phyloP scores from a whole-genome alignment of 2,797 vertebrate species.

The Typhlichthys eigenmanni region DNA sequence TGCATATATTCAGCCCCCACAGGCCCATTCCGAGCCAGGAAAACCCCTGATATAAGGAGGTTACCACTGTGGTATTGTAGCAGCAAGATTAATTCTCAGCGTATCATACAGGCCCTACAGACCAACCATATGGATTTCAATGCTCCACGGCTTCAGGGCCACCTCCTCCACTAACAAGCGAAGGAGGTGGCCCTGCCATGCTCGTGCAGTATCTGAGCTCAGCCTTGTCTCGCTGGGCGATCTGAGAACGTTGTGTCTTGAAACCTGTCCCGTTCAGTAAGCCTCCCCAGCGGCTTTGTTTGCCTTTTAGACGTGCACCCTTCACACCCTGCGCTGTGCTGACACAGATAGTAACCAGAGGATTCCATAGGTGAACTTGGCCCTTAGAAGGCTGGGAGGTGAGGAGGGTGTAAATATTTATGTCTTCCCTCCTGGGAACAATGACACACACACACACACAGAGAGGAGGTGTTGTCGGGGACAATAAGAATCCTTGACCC shows the following conservation, averaged over 20 bases:
- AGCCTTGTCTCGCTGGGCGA: slow-evolving; percentile 5
- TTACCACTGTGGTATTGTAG: slow-evolving; percentile 35
- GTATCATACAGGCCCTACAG: too few relatives aligned
- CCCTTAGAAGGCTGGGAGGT: slow-evolving; percentile 3
- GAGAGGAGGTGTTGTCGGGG: slow-evolving; percentile 10
- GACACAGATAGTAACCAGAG: slow-evolving; percentile 24
- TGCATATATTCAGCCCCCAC: too few relatives aligned
- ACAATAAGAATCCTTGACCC: slow-evolving; percentile 24
- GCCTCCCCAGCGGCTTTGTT: slow-evolving; percentile 10
- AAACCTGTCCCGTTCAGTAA: slow-evolving; percentile 17
- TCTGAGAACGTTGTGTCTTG: slow-evolving; percentile 2
- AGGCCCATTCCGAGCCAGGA: too few relatives aligned
- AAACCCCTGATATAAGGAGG: too few relatives aligned
- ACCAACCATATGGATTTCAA: too few relatives aligned
- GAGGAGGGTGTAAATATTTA: slow-evolving; percentile 25
- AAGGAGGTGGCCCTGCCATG: not conserved
- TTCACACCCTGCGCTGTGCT: slow-evolving; percentile 16
- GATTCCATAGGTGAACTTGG: slow-evolving; percentile 18
- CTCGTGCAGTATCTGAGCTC: not conserved
- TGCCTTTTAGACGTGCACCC: slow-evolving; percentile 14
- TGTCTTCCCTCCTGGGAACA: slow-evolving; percentile 20
- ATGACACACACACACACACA: not conserved
- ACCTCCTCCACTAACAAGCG: too few relatives aligned
- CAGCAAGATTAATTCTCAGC: not conserved
- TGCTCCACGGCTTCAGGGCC: too few relatives aligned